Evolutionary conservation across 2,797 vertebrate genomes (phyloP), one percentile per base, ranked within the genome.

Genomic region (Sebastes cheni): DNA sequence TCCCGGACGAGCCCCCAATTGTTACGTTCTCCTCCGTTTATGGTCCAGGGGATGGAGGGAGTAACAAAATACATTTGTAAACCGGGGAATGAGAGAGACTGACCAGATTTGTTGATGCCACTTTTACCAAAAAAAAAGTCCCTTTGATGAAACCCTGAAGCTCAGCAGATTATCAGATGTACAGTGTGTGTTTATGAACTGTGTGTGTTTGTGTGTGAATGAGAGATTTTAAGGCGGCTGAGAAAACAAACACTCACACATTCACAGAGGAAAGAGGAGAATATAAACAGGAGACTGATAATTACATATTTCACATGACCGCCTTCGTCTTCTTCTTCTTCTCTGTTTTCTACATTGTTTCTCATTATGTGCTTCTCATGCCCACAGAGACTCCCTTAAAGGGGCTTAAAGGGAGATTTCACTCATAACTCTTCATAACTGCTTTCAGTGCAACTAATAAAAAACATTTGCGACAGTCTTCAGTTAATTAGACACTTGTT

Each of bases 171-270:
- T 67, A 81, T 85, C 39, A 76, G 73, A 76, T 6, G 56, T 74
- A 3, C 36, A 39, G 36, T 14, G 6, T 39, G 36, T 39, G 13
- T 39, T 39, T 39, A 39, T 39, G 36, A 39, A 39, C 36, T 39
- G 34, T 64, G 56, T 76, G 55, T 79, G 69, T 61, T 27, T 59
- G 74, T 79, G 75, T 55, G 29, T 64, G 27, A 9, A n/a, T 18
- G 22, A 22, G 66, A 75, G 68, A 20, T 72, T 85, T 86, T 25
- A 67, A 79, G 64, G 60, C 10, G 71, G 59, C 82, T 86, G 83
- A 87, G 84, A 84, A 88, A 87, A 88, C 87, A 89, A 89, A 89
- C 84, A 73, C 64, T 42, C 46, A 81, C 75, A 85, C 83, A 82
- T 86, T 87, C 76, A 84, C 82, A 88, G 80, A 82, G 82, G 79